phyloP scores from a whole-genome alignment of 2,888 invertebrate genomes.

The Ischnus inquisitorius region DNA sequence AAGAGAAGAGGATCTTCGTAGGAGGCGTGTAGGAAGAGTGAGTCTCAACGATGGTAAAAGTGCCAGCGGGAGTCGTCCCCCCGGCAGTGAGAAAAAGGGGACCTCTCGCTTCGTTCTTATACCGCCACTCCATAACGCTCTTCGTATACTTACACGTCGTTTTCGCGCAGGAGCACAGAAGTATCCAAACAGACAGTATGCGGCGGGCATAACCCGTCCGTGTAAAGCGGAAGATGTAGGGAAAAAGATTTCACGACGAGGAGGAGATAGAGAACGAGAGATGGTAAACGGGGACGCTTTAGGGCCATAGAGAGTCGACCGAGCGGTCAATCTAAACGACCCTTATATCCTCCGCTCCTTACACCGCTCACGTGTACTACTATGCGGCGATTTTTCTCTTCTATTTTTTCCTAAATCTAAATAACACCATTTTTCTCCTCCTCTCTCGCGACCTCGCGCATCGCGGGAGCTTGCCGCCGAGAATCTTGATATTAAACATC shows the following conservation, averaged over 20 bases:
- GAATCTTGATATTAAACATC: conserved; percentile 29
- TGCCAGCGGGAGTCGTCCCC: conserved; percentile 72
- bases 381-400: conserved; percentile 7
- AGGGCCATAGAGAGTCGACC: conserved; percentile 82
- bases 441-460: not conserved
- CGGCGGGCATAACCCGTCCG: conserved; percentile 59
- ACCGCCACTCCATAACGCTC: conserved; percentile 53
- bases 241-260: conserved; percentile 77
- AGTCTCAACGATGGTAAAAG: conserved; percentile 64
- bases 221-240: conserved; percentile 76
- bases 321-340: conserved; percentile 84
- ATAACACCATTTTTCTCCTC: conserved; percentile 72
- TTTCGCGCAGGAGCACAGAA: conserved; percentile 59
- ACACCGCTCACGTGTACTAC: conserved; percentile 1
- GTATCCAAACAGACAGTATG: conserved; percentile 45
- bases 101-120: conserved; percentile 51
- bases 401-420: conserved; percentile 78
- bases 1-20: conserved; percentile 61
- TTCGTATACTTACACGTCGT: conserved; percentile 68
- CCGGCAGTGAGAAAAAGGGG: conserved; percentile 68
- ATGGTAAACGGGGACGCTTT: conserved; percentile 83
- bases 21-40: conserved; percentile 64
- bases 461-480: conserved; percentile 4
- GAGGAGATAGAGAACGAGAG: conserved; percentile 69
- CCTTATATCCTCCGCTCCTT: conserved; percentile 77